A percentile compares a stretch with the other conserved stretches of the same genome.
phyloP scores from a whole-genome alignment of 2,888 invertebrate genomes.

The Gordius sp. region DNA sequence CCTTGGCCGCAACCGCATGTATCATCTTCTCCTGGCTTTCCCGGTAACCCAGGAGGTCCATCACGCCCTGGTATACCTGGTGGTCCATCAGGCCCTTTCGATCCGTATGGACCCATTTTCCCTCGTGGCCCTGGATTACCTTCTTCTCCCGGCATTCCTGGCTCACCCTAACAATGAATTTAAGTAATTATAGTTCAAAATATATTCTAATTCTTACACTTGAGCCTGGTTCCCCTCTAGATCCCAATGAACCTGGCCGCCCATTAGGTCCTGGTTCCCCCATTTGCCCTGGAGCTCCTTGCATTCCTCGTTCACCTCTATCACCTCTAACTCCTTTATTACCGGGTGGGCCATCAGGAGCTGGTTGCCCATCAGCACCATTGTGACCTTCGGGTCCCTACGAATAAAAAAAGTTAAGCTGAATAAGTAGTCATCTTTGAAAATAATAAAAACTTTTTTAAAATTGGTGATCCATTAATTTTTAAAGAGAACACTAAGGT shows the following conservation, averaged over 20 bases:
- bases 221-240: slow-evolving; percentile 1
- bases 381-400: background rate
- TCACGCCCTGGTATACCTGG: slow-evolving; percentile 6
- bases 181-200: too few species aligned
- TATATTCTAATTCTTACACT: background rate
- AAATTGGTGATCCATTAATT: background rate
- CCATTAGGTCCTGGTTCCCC: background rate
- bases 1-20: background rate
- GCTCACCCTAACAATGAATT: slow-evolving; percentile 8
- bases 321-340: background rate
- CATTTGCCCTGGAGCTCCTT: background rate
- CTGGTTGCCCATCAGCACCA: slow-evolving; percentile 12
- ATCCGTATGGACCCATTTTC: slow-evolving; percentile 8
- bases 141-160: background rate
- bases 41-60: background rate
- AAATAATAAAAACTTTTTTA: too few species aligned
- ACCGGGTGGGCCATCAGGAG: background rate
- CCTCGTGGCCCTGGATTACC: background rate
- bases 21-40: slow-evolving; percentile 1
- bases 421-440: too few species aligned
- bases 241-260: background rate
- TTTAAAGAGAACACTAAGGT: background rate
- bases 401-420: too few species aligned
- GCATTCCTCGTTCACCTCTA: background rate
- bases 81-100: background rate